Evolutionary conservation across 2,888 invertebrate species (phyloP), one percentile per base, ranked within the genome.

Genomic region (Philereme vetulata): DNA sequence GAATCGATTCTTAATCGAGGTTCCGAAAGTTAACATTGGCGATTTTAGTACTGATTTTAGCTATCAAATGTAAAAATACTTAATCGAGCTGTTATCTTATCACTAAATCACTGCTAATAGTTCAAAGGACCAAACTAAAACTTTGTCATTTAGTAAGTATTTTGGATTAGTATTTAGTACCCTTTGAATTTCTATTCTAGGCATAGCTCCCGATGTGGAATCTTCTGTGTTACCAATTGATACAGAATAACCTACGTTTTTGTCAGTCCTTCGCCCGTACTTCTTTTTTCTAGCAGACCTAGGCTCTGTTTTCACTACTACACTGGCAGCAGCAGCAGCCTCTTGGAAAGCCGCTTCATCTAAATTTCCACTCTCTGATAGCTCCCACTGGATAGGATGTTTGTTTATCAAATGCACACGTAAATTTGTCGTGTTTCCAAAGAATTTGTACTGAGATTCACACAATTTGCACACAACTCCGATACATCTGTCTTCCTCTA

Each of bases 321-420:
- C 21, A 21, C 21, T 58, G 9, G 38, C 50, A 38, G 45, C 8
- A 32, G 48, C 10, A 36, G 36, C 51, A 35, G 38, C 8, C 3
- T 83, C 84, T 21, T 79, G 82, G 47, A 77, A 67, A 38, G 74
- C 73, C 55, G 84, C 62, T 8, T 86, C 86, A 34, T 88, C 86
- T 60, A 88, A 74, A 35, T 76, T 81, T 44, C 86, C 87, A 70
- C 79, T 89, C 65, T 88, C 85, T 44, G 84, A 74, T 42, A 92
- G 72, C 63, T 90, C 90, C 92, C 92, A 92, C 66, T 92, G 91
- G 62, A 92, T 81, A 1, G 91, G 91, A 74, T 92, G 92, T 72
- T 89, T 91, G 62, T 86, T 85, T 56, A 83, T 81, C 65, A 92
- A 74, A 76, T 92, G 92, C 32, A 84, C 75, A 70, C 90, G 80